These are phyloP conservation scores for Orestias chungarensis DNA, from an alignment of 2,797 vertebrate genomes.

Conservation along the genomic window DNA sequence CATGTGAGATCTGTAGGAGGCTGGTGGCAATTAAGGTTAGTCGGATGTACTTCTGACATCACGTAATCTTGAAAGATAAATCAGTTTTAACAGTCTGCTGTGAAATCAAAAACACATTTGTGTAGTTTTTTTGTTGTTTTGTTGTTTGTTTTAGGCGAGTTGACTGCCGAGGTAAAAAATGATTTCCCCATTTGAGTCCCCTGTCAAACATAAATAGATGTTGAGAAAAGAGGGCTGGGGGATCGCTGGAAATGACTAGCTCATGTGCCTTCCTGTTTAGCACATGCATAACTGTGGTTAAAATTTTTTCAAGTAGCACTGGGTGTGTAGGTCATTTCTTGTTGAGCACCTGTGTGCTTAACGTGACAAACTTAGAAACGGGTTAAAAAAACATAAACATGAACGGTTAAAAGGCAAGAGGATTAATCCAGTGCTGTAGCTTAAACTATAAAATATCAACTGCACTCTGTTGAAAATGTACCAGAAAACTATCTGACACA, in stretches of 20 bases:
- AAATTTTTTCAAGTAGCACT: slow-evolving; percentile 20
- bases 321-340: slow-evolving; percentile 3
- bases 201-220: slow-evolving; percentile 21
- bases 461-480: slow-evolving; percentile 16
- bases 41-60: slow-evolving; percentile 25
- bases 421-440: slow-evolving; percentile 14
- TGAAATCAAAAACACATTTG: slow-evolving; percentile 10
- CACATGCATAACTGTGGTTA: slow-evolving; percentile 1
- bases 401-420: slow-evolving; percentile 30
- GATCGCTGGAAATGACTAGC: not conserved
- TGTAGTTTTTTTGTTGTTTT: no score
- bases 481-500: slow-evolving; percentile 18
- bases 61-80: slow-evolving; percentile 21
- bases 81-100: slow-evolving; percentile 7
- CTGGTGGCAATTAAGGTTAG: slow-evolving; percentile 22
- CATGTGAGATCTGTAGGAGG: slow-evolving; percentile 30
- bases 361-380: slow-evolving; percentile 17
- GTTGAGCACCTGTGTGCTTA: slow-evolving; percentile 13
- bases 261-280: slow-evolving; percentile 6
- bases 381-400: slow-evolving; percentile 12
- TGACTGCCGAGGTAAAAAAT: not conserved
- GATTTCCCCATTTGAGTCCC: no score
- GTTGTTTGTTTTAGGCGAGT: not conserved
- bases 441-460: slow-evolving; percentile 35
- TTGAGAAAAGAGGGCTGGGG: not conserved